Base-by-base conservation (phyloP, 2,113 vertebrate species). In the Cettia cetti region DNA sequence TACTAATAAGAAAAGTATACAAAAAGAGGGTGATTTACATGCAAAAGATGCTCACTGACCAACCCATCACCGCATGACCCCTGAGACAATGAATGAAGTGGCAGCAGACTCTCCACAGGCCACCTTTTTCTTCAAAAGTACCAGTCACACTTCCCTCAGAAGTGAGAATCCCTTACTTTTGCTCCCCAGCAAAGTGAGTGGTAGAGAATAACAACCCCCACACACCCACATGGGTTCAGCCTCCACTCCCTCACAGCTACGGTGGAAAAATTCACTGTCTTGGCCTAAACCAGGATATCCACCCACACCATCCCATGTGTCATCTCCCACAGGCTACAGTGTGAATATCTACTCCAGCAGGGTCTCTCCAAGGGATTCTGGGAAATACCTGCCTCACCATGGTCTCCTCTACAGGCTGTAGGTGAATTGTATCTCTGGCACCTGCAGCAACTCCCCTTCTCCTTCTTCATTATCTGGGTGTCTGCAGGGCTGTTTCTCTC, bases 141-240 rank as follows among this genome's bases (percentile, higher is more conserved):
- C 7, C 15, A 54, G 39, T 20, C 21, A 35, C 10, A 3, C 3
- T 18, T 7, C 9, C 7, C 20, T 68, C 0, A 1, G 28, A 45
- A 21, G 24, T 30, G 53, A n/a, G 30, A 47, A 40, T 35, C 39
- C 39, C 30, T 39, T n/a, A 10, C 23, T 53, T 44, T 23, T 2
- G 0, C 39, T 28, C 19, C 23, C 28, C 0, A 0, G 14, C 14
- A 24, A 35, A 9, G 6, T 12, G 13, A 23, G 10, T n/a, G 11
- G 14, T 22, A 21, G 3, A 35, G 61, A n/a, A 30, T 31, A 27
- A n/a, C 33, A 28, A 52, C 30, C 33, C 47, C 14, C 20, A 22
- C 24, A 31, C 21, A 20, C 8, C 10, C 33, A n/a, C 28, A 37
- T 0, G 1, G 15, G 15, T 28, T 35, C 13, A 16, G 19, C 28